Conservation (phyloP, 2,888 invertebrate species). For the Acleris emargana region DNA sequence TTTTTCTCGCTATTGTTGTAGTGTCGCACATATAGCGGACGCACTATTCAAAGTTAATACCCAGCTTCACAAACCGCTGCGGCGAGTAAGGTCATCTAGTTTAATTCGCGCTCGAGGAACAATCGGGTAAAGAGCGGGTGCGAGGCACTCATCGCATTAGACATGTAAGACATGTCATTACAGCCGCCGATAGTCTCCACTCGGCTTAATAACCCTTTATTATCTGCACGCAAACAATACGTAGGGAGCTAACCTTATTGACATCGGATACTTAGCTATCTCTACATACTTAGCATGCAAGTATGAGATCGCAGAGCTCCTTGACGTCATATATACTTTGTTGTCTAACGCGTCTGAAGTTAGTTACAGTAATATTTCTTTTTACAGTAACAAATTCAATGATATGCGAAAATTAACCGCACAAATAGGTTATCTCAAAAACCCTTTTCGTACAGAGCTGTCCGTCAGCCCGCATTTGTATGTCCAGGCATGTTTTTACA, state of each 20-base stretch:
- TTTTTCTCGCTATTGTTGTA: constrained; percentile 33
- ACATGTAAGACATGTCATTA: constrained; percentile 38
- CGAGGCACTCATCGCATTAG: constrained; percentile 32
- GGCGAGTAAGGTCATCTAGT: constrained; percentile 26
- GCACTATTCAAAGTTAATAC: constrained; percentile 21
- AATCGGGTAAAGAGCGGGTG: constrained; percentile 16
- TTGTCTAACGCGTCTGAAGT: background rate
- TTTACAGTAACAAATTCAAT: too few species aligned
- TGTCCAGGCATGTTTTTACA: too few species aligned
- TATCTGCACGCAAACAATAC: constrained; percentile 45
- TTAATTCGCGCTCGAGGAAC: constrained; percentile 23
- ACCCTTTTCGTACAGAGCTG: too few species aligned
- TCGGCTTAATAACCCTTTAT: constrained; percentile 44
- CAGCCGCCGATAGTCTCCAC: constrained; percentile 43
- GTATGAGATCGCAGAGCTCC: constrained; percentile 8
- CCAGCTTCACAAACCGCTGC: constrained; percentile 9
- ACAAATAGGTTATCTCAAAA: too few species aligned
- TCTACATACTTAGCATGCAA: constrained; percentile 21
- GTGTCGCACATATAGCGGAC: constrained; percentile 15
- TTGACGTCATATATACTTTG: constrained; percentile 13
- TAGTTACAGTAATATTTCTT: background rate
- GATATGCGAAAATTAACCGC: too few species aligned
- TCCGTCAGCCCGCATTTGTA: too few species aligned
- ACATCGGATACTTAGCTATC: constrained; percentile 27
- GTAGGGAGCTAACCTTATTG: constrained; percentile 30